Base-by-base conservation (phyloP, 2,113 vertebrate species). In the Synodontis membranacea region DNA sequence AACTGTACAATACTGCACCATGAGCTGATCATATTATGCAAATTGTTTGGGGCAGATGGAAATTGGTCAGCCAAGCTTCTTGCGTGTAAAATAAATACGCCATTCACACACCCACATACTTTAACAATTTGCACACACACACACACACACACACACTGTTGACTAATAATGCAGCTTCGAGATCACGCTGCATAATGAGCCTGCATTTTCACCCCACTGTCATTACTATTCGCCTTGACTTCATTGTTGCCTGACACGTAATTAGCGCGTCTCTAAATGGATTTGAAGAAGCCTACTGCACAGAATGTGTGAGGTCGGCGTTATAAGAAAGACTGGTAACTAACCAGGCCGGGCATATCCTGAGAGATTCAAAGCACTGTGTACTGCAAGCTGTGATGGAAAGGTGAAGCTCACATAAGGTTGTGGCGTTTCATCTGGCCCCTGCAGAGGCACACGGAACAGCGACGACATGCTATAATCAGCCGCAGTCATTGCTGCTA, bases 401-500 rank as follows among this genome's bases (percentile, higher is more conserved):
- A 80, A 83, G 44, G 44, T 70, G 31, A 70, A 68, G 62, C 62
- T 31, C 82, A 48, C 42, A 1, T 58, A 80, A 39, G 28, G 54
- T 34, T 39, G 23, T 11, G 0, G 52, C 15, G 23, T 58, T 37
- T 58, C 78, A 28, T 80, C 78, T 3, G 52, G 52, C 78, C 52
- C 78, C 78, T 54, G 78, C 50, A 39, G 78, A 37, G 78, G 78
- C 64, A 58, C 25, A 84, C 50, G 4, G 4, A 42, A 46, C 34
- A 31, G n/a, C 31, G 11, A 23, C 48, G 84, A 70, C 68, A 88
- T 8, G 56, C 68, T 46, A 48, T 85, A 82, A 88, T 88, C 87
- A 85, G 80, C 64, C 48, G 34, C 58, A 83, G 64, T 46, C n/a
- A 54, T 31, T 34, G 87, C 87, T 88, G 84, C 87, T 72, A 86